Conservation (phyloP, 2,113 vertebrate species). For the Centrocercus urophasianus region DNA sequence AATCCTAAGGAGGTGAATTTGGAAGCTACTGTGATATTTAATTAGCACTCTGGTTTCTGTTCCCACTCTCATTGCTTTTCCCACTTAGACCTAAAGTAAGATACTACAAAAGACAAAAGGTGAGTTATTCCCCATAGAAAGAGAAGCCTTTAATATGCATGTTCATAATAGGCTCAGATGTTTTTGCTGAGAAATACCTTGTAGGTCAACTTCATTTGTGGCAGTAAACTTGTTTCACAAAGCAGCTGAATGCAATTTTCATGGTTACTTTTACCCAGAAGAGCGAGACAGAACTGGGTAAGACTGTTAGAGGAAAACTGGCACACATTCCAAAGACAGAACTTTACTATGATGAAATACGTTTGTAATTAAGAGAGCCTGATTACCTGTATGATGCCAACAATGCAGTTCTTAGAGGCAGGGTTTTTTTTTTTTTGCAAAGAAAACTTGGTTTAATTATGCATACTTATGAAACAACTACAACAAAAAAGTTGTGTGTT, state of each 20-base stretch:
- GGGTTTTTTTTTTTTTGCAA: background rate
- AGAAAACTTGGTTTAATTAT: constrained; percentile 7
- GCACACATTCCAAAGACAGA: background rate
- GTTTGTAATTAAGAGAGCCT: constrained; percentile 35
- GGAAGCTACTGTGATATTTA: background rate
- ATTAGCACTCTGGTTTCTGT: background rate
- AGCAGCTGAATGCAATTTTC: background rate
- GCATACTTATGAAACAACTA: background rate
- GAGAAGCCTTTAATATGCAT: background rate
- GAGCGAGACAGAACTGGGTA: background rate
- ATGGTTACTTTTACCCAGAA: background rate
- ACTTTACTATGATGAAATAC: background rate
- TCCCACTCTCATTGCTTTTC: background rate
- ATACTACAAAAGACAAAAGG: background rate
- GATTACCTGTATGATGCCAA: background rate
- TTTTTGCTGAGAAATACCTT: background rate
- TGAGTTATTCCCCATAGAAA: background rate
- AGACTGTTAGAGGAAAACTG: background rate
- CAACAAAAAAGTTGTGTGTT: background rate
- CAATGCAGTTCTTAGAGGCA: background rate
- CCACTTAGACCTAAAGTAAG: background rate
- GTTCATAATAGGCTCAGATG: background rate
- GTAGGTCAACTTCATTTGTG: background rate
- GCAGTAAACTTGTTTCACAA: background rate
- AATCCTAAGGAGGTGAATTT: accelerated